Base-by-base conservation (phyloP, 1,140 invertebrate species). In the Acromyrmex heyeri region DNA sequence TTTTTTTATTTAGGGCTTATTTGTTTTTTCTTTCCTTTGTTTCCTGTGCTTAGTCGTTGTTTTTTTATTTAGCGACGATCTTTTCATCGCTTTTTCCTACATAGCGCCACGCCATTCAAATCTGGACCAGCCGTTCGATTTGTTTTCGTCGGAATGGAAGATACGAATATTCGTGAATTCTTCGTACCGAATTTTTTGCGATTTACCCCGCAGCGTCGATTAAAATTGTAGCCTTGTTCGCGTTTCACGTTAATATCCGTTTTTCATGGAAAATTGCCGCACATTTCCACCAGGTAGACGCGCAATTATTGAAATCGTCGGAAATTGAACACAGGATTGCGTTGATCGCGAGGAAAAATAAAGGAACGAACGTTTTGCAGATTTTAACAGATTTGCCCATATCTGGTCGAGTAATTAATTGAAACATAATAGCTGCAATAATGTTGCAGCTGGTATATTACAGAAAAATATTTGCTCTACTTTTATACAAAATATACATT, bases 321-420 rank as follows among this genome's bases (percentile, higher is more conserved):
- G 77, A 81, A 81, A 81, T 81, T 44, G n/a, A 38, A n/a, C 30
- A 34, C 50, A n/a, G 77, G n/a, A 69, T 81, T 81, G 64, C 21
- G 7, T 38, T 69, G 21, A 57, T 57, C 30, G 30, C 1, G 18
- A 30, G 5, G 30, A 24, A 38, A 57, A 81, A 81, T 18, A 12
- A 55, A 55, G 5, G 8, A 55, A n/a, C 10, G 77, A 18, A 8
- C 30, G 4, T 69, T 75, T 38, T 38, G 7, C 30, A n/a, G n/a
- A 34, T 21, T 75, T 59, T 1, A 30, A 30, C 30, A 50, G 24
- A 72, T 53, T 27, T 30, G 21, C 5, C 3, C 24, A 12, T 53
- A 55, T 72, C 0, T 44, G 21, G 1, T 6, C 3, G 10, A 55
- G 18, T n/a, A 72, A 53, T 50, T 72, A 55, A 72, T 27, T 24